Evolutionary conservation across 2,113 vertebrate species (phyloP), one percentile per base, ranked within the genome.

Genomic region (Neoarius graeffei): DNA sequence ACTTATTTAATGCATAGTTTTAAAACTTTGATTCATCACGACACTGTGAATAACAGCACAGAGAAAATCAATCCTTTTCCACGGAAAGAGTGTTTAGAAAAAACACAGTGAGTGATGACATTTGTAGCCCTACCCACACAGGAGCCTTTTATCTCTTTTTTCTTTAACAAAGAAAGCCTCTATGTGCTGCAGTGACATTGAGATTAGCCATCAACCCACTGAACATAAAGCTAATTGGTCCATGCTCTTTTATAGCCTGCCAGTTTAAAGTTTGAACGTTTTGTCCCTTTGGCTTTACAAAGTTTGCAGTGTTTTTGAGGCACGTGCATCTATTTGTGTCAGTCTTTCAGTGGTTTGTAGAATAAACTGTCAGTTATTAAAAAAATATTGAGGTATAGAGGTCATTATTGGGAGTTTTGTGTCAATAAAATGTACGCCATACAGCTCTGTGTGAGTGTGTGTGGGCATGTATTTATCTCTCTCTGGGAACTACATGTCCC

Each of bases 11-110:
- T 56, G 19, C 4, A 8, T 27, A 79, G 19, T 27, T 17, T 56
- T 27, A 80, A 80, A 93, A 92, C 93, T 91, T 89, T 89, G 90
- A 92, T 94, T 94, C 89, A 92, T 89, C 90, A 90, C 91, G 76
- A 85, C 88, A 90, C 89, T 88, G 90, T 93, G 92, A 93, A 94
- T 92, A 90, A 88, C 90, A 91, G 90, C 90, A 83, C 84, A 8
- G 88, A 89, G 85, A 86, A 87, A 77, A 13, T 1, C 73, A 42
- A 81, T 71, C 30, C 13, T 80, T 80, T 57, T 59, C 20, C n/a
- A 27, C 1, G 3, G 54, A 59, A 88, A 92, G 92, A 89, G 85
- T 79, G 89, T 91, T 91, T 86, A 88, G 88, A 87, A 88, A 91
- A 50, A 25, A 23, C 23, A 91, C 11, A 77, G 62, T n/a, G 77